phyloP scores from a whole-genome alignment of 2,888 invertebrate species.

The Plebejus anna region DNA sequence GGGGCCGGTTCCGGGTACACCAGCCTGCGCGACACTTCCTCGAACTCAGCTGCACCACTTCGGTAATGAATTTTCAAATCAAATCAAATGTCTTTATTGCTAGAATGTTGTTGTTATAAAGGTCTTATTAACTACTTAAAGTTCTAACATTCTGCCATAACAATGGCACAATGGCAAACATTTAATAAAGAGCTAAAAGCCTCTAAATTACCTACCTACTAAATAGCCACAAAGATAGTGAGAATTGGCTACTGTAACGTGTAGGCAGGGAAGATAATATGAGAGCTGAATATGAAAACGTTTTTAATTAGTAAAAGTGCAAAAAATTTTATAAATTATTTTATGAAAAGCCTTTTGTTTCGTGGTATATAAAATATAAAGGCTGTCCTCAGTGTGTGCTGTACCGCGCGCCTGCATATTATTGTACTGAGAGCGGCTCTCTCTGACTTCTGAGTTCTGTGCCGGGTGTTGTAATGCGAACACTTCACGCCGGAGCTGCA shows the following conservation, averaged over 20 bases:
- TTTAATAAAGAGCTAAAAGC: too few relatives aligned
- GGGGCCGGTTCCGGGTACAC: not conserved
- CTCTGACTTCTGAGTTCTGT: not conserved
- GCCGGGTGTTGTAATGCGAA: not conserved
- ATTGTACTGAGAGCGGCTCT: not conserved
- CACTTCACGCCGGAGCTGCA: not conserved
- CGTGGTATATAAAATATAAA: not conserved
- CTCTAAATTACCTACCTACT: not conserved
- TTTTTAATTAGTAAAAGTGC: not conserved
- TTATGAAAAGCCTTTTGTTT: not conserved
- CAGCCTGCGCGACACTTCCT: not conserved
- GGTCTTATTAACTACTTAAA: too few relatives aligned
- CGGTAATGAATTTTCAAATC: not conserved
- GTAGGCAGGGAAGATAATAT: not conserved
- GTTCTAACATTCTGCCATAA: too few relatives aligned
- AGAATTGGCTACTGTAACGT: not conserved
- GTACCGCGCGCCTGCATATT: not conserved
- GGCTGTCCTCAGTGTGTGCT: not conserved
- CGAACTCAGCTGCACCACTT: not conserved
- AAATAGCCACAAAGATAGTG: not conserved
- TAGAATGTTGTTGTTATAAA: too few relatives aligned
- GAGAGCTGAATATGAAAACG: not conserved
- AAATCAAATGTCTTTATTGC: too few relatives aligned
- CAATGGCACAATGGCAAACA: too few relatives aligned
- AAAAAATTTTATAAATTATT: not conserved